A percentile compares a stretch with the other conserved stretches of the same genome.
Evolutionary conservation across 2,888 invertebrate species (phyloP).

Genomic region (Magallana nippona): DNA sequence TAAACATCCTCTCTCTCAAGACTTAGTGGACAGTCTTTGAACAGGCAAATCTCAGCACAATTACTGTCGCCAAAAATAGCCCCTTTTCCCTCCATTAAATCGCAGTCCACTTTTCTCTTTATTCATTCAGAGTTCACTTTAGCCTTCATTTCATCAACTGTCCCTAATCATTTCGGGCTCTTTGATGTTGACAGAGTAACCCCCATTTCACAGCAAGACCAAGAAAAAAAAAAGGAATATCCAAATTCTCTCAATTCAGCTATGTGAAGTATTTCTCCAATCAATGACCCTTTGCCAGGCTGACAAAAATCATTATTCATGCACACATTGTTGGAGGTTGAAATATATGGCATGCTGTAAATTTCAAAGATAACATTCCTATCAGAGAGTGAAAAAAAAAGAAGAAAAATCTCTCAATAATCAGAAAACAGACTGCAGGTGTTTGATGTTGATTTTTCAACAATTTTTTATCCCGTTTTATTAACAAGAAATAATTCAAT

Average conservation of each 20-base stretch:
- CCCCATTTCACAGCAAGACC: neutral
- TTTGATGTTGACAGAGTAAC: constrained; percentile 24
- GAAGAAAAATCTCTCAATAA: neutral
- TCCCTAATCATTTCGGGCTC: constrained; percentile 14
- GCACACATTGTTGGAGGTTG: constrained; percentile 23
- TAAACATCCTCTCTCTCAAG: neutral
- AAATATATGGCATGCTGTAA: constrained; percentile 26
- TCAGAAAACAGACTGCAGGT: neutral
- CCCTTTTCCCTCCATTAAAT: neutral
- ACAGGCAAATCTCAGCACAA: constrained; percentile 8
- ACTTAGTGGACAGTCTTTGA: neutral
- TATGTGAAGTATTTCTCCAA: constrained; percentile 23
- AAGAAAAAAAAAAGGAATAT: no score
- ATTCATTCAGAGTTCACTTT: neutral
- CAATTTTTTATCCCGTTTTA: neutral
- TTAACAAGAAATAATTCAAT: neutral
- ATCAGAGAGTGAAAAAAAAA: constrained; percentile 5
- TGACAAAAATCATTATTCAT: constrained; percentile 32
- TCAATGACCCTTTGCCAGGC: constrained; percentile 20
- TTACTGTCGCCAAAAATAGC: constrained; percentile 6
- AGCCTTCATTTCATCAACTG: constrained; percentile 4
- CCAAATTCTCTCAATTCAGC: constrained; percentile 15
- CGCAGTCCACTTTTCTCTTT: neutral
- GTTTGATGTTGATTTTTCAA: neutral
- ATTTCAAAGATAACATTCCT: constrained; percentile 31